Evolutionary conservation across 2,797 vertebrate species (phyloP).

Genomic region (Myiothlypis chrysogaster): DNA sequence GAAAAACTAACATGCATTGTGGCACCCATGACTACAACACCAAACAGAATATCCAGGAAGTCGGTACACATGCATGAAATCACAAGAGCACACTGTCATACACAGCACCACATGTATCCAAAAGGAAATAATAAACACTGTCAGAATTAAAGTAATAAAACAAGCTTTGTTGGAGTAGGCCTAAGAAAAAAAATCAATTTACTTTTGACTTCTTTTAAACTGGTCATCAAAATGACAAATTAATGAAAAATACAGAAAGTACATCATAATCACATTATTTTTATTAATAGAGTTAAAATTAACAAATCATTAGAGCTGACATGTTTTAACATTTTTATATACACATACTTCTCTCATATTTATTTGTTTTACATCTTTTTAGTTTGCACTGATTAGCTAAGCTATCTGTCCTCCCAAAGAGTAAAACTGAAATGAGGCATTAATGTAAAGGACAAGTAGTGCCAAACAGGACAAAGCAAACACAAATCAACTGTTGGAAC

Average conservation of each 20-base stretch:
- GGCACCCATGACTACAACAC: background rate
- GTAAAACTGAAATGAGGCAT: background rate
- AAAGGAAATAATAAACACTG: background rate
- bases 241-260: background rate
- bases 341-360: background rate
- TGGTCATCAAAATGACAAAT: background rate
- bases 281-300: background rate
- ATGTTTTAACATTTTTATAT: background rate
- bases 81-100: background rate
- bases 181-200: background rate
- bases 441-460: background rate
- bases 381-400: background rate
- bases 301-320: background rate
- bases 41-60: background rate
- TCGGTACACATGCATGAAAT: background rate
- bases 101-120: background rate
- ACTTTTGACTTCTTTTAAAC: background rate
- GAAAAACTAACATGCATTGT: background rate
- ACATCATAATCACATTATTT: background rate
- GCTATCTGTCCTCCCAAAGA: background rate
- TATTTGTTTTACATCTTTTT: background rate
- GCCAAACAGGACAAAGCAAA: background rate
- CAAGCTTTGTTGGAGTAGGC: background rate
- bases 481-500: background rate
- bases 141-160: background rate